Conservation (phyloP, 2,113 vertebrate genomes). For the Zosterops pallidus region DNA sequence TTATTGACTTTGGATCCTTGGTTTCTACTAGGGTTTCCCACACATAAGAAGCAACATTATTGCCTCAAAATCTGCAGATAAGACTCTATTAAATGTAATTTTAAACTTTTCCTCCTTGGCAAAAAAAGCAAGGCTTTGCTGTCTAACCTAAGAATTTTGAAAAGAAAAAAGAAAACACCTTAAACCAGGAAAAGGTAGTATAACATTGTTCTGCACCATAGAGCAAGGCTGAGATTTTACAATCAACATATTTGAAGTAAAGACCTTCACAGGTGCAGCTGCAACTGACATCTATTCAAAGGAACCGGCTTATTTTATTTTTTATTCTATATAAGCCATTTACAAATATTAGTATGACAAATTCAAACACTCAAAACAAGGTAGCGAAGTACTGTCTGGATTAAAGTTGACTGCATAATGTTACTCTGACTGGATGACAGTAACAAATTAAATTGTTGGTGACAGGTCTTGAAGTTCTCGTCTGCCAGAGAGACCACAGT, state of each 20-base stretch:
- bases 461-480: neutral
- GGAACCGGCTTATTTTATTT: neutral
- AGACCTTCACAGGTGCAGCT: neutral
- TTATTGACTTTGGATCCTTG: neutral
- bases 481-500: neutral
- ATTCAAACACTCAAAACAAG: neutral
- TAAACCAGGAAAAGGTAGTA: neutral
- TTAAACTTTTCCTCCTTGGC: neutral
- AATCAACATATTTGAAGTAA: neutral
- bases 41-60: neutral
- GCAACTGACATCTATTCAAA: neutral
- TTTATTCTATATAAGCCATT: neutral
- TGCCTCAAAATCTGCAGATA: neutral
- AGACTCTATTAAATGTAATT: neutral
- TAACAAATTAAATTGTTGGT: neutral
- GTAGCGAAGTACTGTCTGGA: neutral
- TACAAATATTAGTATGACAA: neutral
- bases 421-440: neutral
- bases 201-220: neutral
- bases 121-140: neutral
- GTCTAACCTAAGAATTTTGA: neutral
- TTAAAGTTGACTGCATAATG: neutral
- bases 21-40: neutral
- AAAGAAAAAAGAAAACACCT: neutral
- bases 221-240: neutral